Conservation (phyloP, 2,797 vertebrate genomes). For the Molothrus ater region DNA sequence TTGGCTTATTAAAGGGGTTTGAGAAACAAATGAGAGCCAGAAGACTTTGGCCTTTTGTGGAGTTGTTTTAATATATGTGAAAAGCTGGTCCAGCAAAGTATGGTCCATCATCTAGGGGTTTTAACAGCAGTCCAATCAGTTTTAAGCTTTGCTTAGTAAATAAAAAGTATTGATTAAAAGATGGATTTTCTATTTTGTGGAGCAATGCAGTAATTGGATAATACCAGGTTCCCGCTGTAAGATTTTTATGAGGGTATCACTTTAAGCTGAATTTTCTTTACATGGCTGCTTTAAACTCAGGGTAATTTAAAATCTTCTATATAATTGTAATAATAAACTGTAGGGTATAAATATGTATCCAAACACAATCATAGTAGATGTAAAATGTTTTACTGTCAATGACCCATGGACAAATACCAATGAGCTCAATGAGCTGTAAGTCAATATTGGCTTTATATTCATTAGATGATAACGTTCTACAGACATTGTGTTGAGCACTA, state of each 20-base stretch:
- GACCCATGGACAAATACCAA: constrained; percentile 10
- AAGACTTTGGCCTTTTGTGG: not conserved
- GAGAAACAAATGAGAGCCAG: not conserved
- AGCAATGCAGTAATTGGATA: not conserved
- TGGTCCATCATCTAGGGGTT: not conserved
- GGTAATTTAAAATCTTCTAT: not conserved
- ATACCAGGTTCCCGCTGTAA: not conserved
- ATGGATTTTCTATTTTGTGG: not conserved
- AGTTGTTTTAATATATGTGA: not conserved
- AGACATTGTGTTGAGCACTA: not conserved
- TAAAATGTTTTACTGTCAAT: not conserved
- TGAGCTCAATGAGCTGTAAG: constrained; percentile 43
- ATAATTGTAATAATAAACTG: not conserved
- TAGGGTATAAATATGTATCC: not conserved
- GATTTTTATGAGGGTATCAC: not conserved
- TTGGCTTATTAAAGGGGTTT: not conserved
- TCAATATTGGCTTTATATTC: constrained; percentile 45
- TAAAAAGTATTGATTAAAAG: not conserved
- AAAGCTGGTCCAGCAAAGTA: not conserved
- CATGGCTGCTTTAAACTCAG: not conserved
- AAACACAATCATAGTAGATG: not conserved
- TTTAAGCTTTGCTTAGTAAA: not conserved
- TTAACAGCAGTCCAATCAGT: not conserved
- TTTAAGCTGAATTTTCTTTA: not conserved
- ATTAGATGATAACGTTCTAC: constrained; percentile 5